Base-by-base conservation (phyloP, 2,797 vertebrate genomes). In the Falco rusticolus region DNA sequence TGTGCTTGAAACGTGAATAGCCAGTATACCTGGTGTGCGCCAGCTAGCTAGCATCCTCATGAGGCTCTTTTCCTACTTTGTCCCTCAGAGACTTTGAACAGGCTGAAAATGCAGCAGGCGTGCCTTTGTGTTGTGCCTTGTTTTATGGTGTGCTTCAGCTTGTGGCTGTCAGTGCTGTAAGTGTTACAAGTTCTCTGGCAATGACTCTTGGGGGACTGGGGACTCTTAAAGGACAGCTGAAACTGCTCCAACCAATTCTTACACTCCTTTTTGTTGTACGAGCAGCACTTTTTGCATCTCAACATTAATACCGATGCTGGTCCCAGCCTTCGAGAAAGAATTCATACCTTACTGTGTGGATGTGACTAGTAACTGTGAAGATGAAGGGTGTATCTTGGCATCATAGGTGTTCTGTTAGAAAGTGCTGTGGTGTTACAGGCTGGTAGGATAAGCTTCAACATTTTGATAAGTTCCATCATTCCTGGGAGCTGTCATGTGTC, bases 101-200 rank as follows among this genome's bases (percentile, higher is more conserved):
- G 43, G 14, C 28, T 47, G 43, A 6, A 53, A 48, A 4, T 0
- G 0, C 25, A 59, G 66, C 31, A 33, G 43, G 7, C 0, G 1
- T 17, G 16, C 48, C 33, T 11, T 50, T 64, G 25, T 5, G 34
- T 51, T 86, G 21, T 11, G 29, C 45, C 34, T 13, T 16, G 45
- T 22, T 89, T 43, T 28, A 16, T 13, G 33, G 16, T 43, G 48
- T 51, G 37, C 57, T 66, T 65, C 2, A 4, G 25, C n/a, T 33
- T 60, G 21, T 28, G 74, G 13, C 37, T 14, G 3, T 71, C 70
- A 5, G n/a, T 34, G 61, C 45, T 77, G 33, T 8, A 3, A 31
- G 26, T 22, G 28, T 26, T 64, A 5, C 6, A 45, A 18, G 22
- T 81, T 64, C 22, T 60, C 34, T 59, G 25, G 17, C 29, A 66